Evolutionary conservation across 2,797 vertebrate genomes (phyloP), one percentile per base, ranked within the genome.

Genomic region (Mionectes olivaceus): DNA sequence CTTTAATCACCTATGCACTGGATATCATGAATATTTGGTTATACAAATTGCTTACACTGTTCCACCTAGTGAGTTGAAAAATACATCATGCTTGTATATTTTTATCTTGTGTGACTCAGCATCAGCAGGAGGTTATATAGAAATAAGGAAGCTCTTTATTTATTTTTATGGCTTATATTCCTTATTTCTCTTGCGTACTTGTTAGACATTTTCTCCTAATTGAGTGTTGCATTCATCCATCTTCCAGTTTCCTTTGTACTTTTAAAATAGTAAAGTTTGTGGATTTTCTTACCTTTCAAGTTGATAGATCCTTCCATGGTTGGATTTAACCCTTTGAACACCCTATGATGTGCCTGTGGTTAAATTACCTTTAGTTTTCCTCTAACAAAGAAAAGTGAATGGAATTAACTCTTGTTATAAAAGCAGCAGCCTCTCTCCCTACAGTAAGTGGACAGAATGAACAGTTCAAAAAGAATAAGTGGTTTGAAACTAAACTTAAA

Each of bases 11-110:
- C 73, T 90, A 89, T 70, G 70, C 70, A 14, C 80, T 94, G 90
- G 59, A 33, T 87, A 79, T 78, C 68, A 88, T 97, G 95, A 95
- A 79, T 85, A 90, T 89, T 94, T 93, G 80, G 76, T 97, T 91
- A 80, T 73, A 93, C 65, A 85, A 71, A 88, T 92, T 93, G 88
- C 74, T 87, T 77, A 44, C 55, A 80, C 13, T n/a, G 22, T 83
- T 93, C 53, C 47, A 49, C 82, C 89, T 95, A 86, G 83, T 93
- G 85, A 85, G 78, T 90, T 78, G 74, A 87, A 89, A 92, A 90
- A 93, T 90, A 91, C 80, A 86, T 70, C 80, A 53, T 33, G 10
- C 50, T 23, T 71, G 30, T 59, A 15, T 92, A 68, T 83, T 60
- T 87, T 79, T 59, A 41, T 37, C 71, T 76, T 18, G 23, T 33